phyloP scores from a whole-genome alignment of 2,888 invertebrate species.

The Drosophila mayaguana region DNA sequence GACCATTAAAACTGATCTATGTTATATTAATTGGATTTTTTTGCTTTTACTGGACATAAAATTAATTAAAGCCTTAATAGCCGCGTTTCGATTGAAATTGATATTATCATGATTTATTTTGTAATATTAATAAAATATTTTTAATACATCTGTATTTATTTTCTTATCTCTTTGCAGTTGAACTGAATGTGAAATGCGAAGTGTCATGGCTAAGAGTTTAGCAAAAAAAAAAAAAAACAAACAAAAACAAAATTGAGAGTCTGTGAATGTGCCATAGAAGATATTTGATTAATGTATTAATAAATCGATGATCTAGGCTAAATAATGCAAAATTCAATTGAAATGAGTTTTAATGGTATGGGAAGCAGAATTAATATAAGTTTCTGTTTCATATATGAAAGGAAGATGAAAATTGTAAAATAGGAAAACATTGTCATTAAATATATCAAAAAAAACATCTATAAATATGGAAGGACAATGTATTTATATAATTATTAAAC shows the following conservation, averaged over 20 bases:
- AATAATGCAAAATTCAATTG: not conserved
- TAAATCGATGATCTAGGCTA: conserved; percentile 35
- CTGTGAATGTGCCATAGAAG: conserved; percentile 67
- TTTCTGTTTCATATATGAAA: no score
- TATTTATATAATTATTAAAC: no score
- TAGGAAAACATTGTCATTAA: no score
- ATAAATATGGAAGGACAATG: no score
- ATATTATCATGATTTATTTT: conserved; percentile 17
- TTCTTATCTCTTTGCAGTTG: conserved; percentile 55
- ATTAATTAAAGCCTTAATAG: conserved; percentile 53
- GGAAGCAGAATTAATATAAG: no score
- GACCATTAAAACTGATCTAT: conserved; percentile 67
- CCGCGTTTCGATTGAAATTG: conserved; percentile 24
- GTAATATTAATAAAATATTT: not conserved
- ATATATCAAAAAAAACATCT: no score
- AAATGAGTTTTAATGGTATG: not conserved
- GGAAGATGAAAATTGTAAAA: no score
- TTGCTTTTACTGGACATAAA: conserved; percentile 23
- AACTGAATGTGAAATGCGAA: conserved; percentile 6
- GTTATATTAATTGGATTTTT: conserved; percentile 51
- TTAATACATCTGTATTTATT: conserved; percentile 11
- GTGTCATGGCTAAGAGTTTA: conserved; percentile 11
- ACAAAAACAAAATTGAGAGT: conserved; percentile 37
- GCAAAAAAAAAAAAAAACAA: conserved; percentile 9
- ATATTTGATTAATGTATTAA: conserved; percentile 42